These are phyloP conservation scores for Philotrypesis tridentata DNA, from an alignment of 1,140 invertebrate species.

Conservation along the genomic window DNA sequence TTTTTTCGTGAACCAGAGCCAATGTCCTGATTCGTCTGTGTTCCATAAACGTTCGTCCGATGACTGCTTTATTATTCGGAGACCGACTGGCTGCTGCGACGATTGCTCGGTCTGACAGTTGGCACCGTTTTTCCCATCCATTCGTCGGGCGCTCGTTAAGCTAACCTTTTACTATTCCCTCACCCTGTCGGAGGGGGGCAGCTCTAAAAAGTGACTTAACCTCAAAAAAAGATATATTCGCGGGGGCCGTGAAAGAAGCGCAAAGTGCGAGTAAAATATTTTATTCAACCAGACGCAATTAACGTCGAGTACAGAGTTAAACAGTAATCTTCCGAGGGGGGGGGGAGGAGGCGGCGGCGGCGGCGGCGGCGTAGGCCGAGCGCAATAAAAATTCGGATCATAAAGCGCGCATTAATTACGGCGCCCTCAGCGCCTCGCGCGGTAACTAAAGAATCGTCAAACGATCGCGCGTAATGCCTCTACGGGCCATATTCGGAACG, in stretches of 20 bases:
- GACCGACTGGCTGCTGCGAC: neutral
- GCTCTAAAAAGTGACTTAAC: neutral
- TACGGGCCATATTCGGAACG: neutral
- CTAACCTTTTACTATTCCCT: no score
- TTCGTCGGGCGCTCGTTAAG: neutral
- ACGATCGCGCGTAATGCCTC: neutral
- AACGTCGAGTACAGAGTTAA: neutral
- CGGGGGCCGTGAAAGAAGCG: no score
- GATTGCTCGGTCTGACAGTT: conserved; percentile 24
- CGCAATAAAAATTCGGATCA: neutral
- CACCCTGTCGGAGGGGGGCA: no score
- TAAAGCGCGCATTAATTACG: neutral
- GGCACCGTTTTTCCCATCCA: neutral
- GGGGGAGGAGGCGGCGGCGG: no score
- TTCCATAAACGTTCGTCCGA: neutral
- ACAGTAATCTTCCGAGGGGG: neutral
- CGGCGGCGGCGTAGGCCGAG: no score
- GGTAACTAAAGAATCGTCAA: neutral
- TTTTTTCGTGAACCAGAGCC: neutral
- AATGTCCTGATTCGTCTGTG: neutral
- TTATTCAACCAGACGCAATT: neutral
- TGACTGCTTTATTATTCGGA: neutral
- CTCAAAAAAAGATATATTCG: neutral
- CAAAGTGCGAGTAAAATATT: neutral
- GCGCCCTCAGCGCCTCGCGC: neutral